Evolutionary conservation across 2,888 invertebrate species (phyloP), one percentile per base, ranked within the genome.

Genomic region (Phalera bucephala): DNA sequence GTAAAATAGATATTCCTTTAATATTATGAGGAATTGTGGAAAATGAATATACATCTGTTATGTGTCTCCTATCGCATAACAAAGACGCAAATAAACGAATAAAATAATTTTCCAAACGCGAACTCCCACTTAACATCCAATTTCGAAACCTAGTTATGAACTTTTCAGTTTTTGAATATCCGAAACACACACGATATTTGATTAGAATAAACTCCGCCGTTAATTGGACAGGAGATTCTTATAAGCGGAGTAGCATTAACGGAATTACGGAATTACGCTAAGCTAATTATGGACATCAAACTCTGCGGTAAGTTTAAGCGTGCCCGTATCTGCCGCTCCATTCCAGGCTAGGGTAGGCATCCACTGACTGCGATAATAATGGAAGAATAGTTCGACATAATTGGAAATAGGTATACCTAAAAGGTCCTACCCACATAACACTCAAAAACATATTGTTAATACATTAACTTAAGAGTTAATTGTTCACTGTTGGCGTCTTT

Each of bases 231-330:
- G 64, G 61, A 54, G 47, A 55, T 62, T 52, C 62, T 61, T 56
- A 53, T 71, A 66, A 62, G 52, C 49, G 46, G 60, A 73, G 68
- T 65, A 54, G 64, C 64, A 64, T 79, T 77, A 78, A 72, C 65
- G 49, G 64, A 78, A 79, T 81, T 76, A 72, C 66, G 56, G 41
- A 75, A 74, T 73, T 72, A 72, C 65, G 63, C 53, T 62, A 78
- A 80, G 72, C 71, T 82, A 83, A 83, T 83, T 82, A 79, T 71
- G 54, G 67, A 75, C 73, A 76, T 80, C 72, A 79, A 79, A 80
- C 75, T 80, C 57, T 48, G 43, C 55, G 61, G 56, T 64, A 71
- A 78, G 68, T 74, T 71, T 69, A 52, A 66, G 71, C 64, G 64
- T 64, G 64, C 60, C 21, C n/a, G 21, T 21, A 21, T 21, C 21